Percentiles rank a stretch among this genome's conserved stretches.
Conservation (phyloP, 2,113 vertebrate genomes). For the Beaufortia kweichowensis region DNA sequence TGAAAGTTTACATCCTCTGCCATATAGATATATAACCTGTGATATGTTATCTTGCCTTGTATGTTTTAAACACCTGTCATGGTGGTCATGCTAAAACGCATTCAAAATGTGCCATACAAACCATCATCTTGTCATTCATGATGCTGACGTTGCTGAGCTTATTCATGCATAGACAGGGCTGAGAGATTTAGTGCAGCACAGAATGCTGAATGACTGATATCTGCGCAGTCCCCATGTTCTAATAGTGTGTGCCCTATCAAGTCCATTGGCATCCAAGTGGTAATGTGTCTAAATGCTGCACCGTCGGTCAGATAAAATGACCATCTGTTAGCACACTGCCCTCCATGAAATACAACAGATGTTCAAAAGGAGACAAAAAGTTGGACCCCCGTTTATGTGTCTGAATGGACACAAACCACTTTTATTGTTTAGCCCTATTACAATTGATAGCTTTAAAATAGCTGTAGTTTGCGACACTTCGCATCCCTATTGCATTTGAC, state of each 20-base stretch:
- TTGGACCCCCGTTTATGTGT: neutral
- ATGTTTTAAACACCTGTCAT: conserved; percentile 1
- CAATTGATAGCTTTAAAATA: neutral
- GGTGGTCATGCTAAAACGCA: neutral
- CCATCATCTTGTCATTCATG: conserved; percentile 8
- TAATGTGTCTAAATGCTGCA: neutral
- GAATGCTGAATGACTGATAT: conserved; percentile 33
- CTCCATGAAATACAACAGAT: conserved; percentile 23
- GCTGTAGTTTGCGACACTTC: neutral
- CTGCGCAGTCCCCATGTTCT: conserved; percentile 26
- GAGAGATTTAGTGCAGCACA: conserved; percentile 12
- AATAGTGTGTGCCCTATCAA: conserved; percentile 10
- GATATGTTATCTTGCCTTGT: neutral
- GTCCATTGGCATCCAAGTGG: neutral
- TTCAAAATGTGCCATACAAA: neutral
- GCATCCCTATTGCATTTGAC: conserved; percentile 14
- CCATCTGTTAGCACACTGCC: conserved; percentile 25
- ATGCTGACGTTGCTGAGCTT: conserved; percentile 12
- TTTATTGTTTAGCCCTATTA: neutral
- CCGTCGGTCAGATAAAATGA: neutral
- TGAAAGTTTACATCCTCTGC: neutral
- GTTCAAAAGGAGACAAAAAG: conserved; percentile 30
- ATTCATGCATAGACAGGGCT: neutral
- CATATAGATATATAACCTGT: neutral
- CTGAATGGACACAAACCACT: no score